These are phyloP conservation scores for Holothuria scabra DNA, from an alignment of 53 echinoderm and acorn worm genomes.

Conservation along the genomic window DNA sequence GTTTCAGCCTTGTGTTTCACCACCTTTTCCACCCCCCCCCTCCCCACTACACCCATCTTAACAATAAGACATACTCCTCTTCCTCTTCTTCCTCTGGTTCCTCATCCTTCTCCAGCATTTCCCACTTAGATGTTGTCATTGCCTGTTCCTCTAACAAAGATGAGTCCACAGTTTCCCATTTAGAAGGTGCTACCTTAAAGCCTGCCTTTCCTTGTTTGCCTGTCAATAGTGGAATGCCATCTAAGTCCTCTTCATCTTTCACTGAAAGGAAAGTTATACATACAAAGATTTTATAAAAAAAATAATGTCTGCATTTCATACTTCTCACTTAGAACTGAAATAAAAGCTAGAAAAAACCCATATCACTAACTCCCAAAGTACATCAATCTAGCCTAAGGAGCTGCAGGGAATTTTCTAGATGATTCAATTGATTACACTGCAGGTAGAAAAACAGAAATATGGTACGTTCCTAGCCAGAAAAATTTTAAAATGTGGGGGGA, in stretches of 20 bases:
- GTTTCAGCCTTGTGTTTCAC: slow-evolving; percentile 58
- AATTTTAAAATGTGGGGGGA: no score
- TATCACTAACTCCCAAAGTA: no score
- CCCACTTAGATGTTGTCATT: slow-evolving; percentile 99
- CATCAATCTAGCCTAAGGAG: no score
- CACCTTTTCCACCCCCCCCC: slow-evolving; percentile 39
- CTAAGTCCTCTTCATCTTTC: slow-evolving; percentile 73
- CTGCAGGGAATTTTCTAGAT: no score
- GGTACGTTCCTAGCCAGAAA: no score
- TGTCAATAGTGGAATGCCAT: slow-evolving; percentile 69
- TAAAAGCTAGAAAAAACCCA: no score
- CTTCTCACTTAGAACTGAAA: no score
- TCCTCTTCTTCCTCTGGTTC: slow-evolving; percentile 67
- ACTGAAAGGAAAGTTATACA: slow-evolving; percentile 32
- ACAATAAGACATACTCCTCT: slow-evolving; percentile 12
- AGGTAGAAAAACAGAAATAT: no score
- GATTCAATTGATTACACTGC: no score
- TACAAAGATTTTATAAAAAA: no score
- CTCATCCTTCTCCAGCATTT: slow-evolving; percentile 84
- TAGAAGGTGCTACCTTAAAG: slow-evolving; percentile 87
- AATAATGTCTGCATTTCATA: no score
- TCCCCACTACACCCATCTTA: not conserved
- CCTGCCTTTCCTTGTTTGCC: slow-evolving; percentile 24
- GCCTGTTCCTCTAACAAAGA: slow-evolving; percentile 91
- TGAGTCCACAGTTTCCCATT: slow-evolving; percentile 95